Conservation (phyloP, 2,113 vertebrate genomes). For the Corydoras sp. region DNA sequence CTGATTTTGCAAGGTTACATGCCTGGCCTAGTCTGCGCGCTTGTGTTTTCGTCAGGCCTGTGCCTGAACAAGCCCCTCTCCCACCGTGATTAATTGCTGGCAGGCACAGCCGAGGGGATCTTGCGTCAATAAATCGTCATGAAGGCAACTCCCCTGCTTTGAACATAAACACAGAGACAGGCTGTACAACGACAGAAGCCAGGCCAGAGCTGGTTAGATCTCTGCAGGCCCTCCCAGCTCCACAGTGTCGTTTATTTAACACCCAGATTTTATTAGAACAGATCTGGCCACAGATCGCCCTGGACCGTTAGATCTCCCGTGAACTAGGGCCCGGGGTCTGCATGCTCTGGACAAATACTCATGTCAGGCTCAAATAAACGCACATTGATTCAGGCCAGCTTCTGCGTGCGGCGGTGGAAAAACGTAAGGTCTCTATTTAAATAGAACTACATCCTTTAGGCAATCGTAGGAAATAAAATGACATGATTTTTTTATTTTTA, state of each 20-base stretch:
- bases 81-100: constrained; percentile 57
- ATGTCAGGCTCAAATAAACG: constrained; percentile 6
- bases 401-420: background rate
- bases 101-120: constrained; percentile 54
- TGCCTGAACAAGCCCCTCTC: constrained; percentile 45
- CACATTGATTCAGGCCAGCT: constrained; percentile 8
- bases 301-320: constrained; percentile 26
- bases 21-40: constrained; percentile 50
- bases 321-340: constrained; percentile 22
- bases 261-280: constrained; percentile 42
- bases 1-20: constrained; percentile 58
- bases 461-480: no score
- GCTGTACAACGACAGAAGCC: constrained; percentile 54
- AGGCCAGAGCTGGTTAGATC: constrained; percentile 39
- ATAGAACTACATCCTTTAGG: no score
- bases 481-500: no score
- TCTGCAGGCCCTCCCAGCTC: constrained; percentile 27
- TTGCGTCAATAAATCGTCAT: constrained; percentile 67
- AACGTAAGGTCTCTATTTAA: no score
- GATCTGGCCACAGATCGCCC: constrained; percentile 31
- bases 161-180: constrained; percentile 57
- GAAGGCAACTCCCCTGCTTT: constrained; percentile 54
- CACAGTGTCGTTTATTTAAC: constrained; percentile 37
- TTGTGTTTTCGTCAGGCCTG: constrained; percentile 32
- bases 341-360: constrained; percentile 2